phyloP scores from a whole-genome alignment of 2,888 invertebrate species.

The Osedax frankpressi region DNA sequence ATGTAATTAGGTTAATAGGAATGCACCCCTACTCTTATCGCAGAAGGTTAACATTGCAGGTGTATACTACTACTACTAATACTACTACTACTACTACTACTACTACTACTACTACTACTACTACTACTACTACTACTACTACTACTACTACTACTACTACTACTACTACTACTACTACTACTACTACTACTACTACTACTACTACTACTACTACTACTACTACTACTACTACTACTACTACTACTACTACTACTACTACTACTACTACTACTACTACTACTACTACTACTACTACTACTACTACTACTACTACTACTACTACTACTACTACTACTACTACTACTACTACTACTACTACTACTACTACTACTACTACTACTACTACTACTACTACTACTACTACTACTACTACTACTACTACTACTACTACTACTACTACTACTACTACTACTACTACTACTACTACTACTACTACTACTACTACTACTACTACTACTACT shows the following conservation, averaged over 20 bases:
- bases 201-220: not conserved
- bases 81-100: not conserved
- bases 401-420: slow-evolving; percentile 27
- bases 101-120: not conserved
- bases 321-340: slow-evolving; percentile 20
- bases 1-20: too few species aligned
- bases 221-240: not conserved
- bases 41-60: too few species aligned
- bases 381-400: slow-evolving; percentile 25
- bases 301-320: not conserved
- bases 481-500: slow-evolving; percentile 23
- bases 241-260: not conserved
- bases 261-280: slow-evolving; percentile 6
- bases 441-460: slow-evolving; percentile 23
- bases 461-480: slow-evolving; percentile 24
- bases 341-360: slow-evolving; percentile 24
- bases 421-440: slow-evolving; percentile 27
- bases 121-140: not conserved
- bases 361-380: slow-evolving; percentile 25
- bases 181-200: not conserved
- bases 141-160: not conserved
- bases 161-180: not conserved
- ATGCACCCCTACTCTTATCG: too few species aligned
- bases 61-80: not conserved
- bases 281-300: slow-evolving; percentile 3